phyloP scores from a whole-genome alignment of 2,113 vertebrate genomes.

The Thinocorus orbignyianus region DNA sequence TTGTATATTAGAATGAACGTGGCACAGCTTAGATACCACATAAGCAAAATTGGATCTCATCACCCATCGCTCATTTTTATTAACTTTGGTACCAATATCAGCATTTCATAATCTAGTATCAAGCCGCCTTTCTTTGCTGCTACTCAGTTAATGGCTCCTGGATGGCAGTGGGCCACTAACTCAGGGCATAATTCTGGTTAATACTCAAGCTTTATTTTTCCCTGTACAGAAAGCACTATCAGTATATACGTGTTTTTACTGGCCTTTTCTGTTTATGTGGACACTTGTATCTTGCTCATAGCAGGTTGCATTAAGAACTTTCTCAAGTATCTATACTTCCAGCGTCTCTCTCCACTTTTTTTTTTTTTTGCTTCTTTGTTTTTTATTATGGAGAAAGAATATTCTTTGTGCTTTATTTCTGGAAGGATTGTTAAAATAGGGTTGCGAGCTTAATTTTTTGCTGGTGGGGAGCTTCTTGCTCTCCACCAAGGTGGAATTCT shows the following conservation, averaged over 20 bases:
- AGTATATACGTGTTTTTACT: background rate
- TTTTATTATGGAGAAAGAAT: background rate
- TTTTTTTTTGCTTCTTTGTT: background rate
- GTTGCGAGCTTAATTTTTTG: background rate
- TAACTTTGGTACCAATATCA: constrained; percentile 10
- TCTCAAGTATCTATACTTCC: background rate
- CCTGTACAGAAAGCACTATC: background rate
- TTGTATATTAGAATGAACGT: background rate
- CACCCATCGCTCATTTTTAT: constrained; percentile 33
- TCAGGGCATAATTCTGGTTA: background rate
- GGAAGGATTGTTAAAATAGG: background rate
- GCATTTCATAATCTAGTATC: background rate
- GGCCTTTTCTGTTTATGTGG: background rate
- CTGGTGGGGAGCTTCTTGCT: background rate
- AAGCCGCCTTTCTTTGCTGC: background rate
- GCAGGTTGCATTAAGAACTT: background rate
- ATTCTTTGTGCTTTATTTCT: background rate
- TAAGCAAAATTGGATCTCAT: constrained; percentile 25
- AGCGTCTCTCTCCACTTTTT: background rate
- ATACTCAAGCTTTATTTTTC: background rate
- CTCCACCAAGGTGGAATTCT: background rate
- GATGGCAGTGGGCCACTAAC: background rate
- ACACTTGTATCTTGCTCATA: background rate
- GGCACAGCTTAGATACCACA: background rate
- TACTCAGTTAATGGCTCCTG: background rate